Conservation (phyloP, 1,140 invertebrate species). For the Ceratitis capitata region DNA sequence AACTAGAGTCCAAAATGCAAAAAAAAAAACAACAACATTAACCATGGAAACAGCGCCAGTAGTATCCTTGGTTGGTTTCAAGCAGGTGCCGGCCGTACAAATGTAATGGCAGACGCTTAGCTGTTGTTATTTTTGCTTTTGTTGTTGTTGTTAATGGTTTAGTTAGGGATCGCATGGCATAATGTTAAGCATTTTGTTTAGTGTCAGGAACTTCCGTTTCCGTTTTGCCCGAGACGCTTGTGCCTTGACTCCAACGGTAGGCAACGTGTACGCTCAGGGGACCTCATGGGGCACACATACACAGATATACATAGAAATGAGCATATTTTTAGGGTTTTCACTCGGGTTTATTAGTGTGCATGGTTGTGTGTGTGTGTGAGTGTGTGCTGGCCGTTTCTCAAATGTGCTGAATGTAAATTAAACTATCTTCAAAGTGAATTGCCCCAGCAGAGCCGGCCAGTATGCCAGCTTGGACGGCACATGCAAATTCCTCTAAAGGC, state of each 20-base stretch:
- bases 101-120: background rate
- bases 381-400: background rate
- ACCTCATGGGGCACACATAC: background rate
- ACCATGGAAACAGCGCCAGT: background rate
- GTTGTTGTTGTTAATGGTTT: background rate
- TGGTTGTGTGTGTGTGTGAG: background rate
- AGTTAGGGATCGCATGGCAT: constrained; percentile 40
- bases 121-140: background rate
- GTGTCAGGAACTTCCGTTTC: constrained; percentile 54
- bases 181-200: constrained; percentile 61
- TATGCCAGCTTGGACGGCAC: background rate
- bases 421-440: constrained; percentile 43
- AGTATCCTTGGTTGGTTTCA: background rate
- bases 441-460: background rate
- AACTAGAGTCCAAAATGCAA: background rate
- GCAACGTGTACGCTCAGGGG: background rate
- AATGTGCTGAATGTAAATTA: constrained; percentile 60
- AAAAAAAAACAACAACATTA: background rate
- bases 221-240: constrained; percentile 40
- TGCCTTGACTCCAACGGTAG: background rate
- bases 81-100: background rate
- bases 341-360: background rate
- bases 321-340: background rate
- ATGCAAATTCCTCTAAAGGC: background rate
- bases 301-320: background rate